Evolutionary conservation across 2,888 invertebrate genomes (phyloP), one percentile per base, ranked within the genome.

Genomic region (Holacanthella duospinosa): DNA sequence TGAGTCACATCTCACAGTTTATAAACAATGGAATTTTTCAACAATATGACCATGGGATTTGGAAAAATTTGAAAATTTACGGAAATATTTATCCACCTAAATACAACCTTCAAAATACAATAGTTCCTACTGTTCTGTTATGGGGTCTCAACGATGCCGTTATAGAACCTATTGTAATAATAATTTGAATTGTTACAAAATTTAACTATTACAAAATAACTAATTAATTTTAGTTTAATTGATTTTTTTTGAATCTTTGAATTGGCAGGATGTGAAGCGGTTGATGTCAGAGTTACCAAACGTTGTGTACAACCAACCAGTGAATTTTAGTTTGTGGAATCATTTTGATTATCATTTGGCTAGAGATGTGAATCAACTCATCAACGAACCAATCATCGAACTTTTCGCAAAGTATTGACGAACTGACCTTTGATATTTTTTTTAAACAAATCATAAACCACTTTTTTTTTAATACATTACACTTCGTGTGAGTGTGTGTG

Each of bases 61-160:
- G 68, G 16, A n/a, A n/a, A n/a, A 74, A 74, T 57, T 48, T 71
- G 26, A 60, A 67, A 43, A 63, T 60, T 9, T 74, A 74, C 54
- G 71, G 73, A 16, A 63, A 64, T n/a, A 29, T 55, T 6, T 63
- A 54, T 0, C 75, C 75, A 12, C 73, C 74, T 0, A 55, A 64
- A 1, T 75, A 74, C 36, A 57, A 62, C 25, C 29, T 74, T 21
- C 60, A 67, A 27, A 66, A 67, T 19, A 74, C 74, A n/a, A 72
- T 65, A 4, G 65, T 73, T 3, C 75, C 75, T 1, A 70, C 75
- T 1, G 74, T 75, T 16, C 62, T 77, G 29, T 48, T 71, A 67
- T 76, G 74, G 63, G 77, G 77, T 9, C 74, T 74, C 2, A 75
- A 77, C 28, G 81, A 80, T 68, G 78, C 76, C 73, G 74, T 80